These are phyloP conservation scores for Ctenodactylus gundi DNA, from an alignment of 2,113 vertebrate genomes.

Conservation along the genomic window DNA sequence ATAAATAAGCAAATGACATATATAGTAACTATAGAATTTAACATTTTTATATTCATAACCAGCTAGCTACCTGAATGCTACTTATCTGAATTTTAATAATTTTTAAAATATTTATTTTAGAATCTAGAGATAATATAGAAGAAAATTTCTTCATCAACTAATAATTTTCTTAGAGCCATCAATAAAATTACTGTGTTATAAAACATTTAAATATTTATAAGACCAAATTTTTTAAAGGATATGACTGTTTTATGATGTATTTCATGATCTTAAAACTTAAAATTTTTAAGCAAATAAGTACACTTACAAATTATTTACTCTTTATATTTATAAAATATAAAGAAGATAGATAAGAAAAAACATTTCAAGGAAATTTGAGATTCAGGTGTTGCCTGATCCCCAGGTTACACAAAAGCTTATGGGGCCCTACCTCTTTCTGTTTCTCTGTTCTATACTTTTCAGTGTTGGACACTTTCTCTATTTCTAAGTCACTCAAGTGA, in stretches of 20 bases:
- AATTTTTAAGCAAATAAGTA: not conserved
- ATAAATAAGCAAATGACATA: slow-evolving; percentile 7
- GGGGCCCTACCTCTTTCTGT: not conserved
- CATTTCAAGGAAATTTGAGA: not conserved
- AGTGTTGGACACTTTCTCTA: not conserved
- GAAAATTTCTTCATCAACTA: not conserved
- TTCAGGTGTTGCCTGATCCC: not conserved
- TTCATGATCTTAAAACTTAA: not conserved
- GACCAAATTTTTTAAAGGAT: not conserved
- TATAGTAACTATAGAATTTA: not conserved
- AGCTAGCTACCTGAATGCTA: not conserved
- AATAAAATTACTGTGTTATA: slow-evolving; percentile 15
- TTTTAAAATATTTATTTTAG: slow-evolving; percentile 19
- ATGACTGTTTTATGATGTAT: not conserved
- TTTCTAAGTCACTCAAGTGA: not conserved
- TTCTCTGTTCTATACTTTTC: not conserved
- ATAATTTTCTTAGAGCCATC: not conserved
- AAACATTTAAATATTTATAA: not conserved
- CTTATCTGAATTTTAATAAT: not conserved
- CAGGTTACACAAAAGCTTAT: not conserved
- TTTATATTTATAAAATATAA: not conserved
- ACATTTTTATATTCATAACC: too few relatives aligned
- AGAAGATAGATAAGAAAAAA: not conserved
- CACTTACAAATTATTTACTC: not conserved
- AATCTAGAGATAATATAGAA: not conserved